These are phyloP conservation scores for Cherax destructor DNA, from an alignment of 1,140 invertebrate species.

Conservation along the genomic window DNA sequence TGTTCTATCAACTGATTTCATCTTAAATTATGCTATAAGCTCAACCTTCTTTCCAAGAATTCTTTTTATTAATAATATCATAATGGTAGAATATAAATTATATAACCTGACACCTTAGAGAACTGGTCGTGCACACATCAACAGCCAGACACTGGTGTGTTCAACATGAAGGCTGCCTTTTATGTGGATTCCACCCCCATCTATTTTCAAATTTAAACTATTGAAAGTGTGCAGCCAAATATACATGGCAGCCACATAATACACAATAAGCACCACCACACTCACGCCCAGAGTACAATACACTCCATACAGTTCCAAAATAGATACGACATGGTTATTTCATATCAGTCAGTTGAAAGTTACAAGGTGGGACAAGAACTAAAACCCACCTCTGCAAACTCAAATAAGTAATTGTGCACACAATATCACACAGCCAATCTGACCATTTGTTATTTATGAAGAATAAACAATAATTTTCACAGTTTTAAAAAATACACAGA, in stretches of 20 bases:
- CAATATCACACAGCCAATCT: not conserved
- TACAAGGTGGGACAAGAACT: too few relatives aligned
- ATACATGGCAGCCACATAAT: not conserved
- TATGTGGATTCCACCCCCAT: not conserved
- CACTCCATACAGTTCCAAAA: too few relatives aligned
- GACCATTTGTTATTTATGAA: not conserved
- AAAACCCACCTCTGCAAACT: too few relatives aligned
- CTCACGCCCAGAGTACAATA: not conserved
- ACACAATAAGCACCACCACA: not conserved
- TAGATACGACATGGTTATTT: too few relatives aligned
- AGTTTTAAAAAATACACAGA: too few relatives aligned
- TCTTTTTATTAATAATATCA: too few relatives aligned
- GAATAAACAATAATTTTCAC: not conserved
- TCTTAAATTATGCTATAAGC: too few relatives aligned
- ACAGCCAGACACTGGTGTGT: not conserved
- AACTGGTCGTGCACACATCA: not conserved
- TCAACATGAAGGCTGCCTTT: not conserved
- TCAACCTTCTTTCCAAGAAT: too few relatives aligned
- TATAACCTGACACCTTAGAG: not conserved
- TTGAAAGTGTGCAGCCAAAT: not conserved
- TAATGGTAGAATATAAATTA: not conserved
- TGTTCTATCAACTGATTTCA: too few relatives aligned
- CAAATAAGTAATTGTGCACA: too few relatives aligned
- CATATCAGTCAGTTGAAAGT: too few relatives aligned
- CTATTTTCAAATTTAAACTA: not conserved